Evolutionary conservation across 2,888 invertebrate species (phyloP).

Genomic region (Chymomyza fuscimana): DNA sequence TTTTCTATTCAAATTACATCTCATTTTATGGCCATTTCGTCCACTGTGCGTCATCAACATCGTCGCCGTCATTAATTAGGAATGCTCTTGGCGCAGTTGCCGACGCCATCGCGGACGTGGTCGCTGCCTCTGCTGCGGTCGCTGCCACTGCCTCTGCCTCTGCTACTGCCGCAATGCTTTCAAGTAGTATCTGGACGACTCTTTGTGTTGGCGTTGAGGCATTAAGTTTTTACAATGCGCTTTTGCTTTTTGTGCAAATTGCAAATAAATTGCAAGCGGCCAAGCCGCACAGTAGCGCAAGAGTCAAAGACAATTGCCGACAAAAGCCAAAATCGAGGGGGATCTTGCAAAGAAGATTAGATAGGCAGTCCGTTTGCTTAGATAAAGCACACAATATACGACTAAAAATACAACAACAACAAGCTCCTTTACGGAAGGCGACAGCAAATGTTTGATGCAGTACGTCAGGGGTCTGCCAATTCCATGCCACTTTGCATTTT

Average conservation of each 20-base stretch:
- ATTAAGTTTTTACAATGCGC: constrained; percentile 57
- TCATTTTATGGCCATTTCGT: neutral
- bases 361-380: constrained; percentile 6
- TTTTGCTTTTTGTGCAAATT: constrained; percentile 56
- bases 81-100: constrained; percentile 49
- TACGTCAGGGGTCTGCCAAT: constrained; percentile 35
- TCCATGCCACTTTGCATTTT: constrained; percentile 72
- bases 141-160: neutral
- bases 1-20: neutral
- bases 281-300: constrained; percentile 38
- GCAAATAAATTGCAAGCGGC: constrained; percentile 63
- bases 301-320: constrained; percentile 44
- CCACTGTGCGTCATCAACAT: neutral
- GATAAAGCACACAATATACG: constrained; percentile 23
- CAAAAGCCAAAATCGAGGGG: constrained; percentile 27
- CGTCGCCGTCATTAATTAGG: constrained; percentile 65
- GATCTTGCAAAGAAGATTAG: constrained; percentile 24
- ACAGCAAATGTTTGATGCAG: constrained; percentile 10
- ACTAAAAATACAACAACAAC: neutral
- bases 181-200: neutral
- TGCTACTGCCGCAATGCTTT: neutral
- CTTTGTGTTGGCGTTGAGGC: constrained; percentile 66
- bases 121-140: neutral
- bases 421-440: neutral
- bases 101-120: neutral